Base-by-base conservation (phyloP, 2,888 invertebrate genomes). In the Caenorhabditis uteleia region DNA sequence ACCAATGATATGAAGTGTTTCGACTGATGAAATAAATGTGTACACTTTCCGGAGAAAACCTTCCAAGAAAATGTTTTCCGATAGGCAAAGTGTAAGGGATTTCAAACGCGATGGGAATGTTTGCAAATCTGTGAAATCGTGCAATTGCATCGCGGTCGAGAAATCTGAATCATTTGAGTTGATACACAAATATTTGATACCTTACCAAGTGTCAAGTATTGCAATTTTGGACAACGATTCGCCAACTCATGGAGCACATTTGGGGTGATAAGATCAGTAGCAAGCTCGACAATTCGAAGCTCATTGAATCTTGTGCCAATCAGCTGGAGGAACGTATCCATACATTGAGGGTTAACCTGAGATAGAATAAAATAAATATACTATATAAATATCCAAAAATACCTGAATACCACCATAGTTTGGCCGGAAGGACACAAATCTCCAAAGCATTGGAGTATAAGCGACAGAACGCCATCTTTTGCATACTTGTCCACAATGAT, bases 31-130 rank as follows among this genome's bases (percentile, higher is more conserved):
- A 82, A 99, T 94, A 83, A 97, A 98, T 85, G 97, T 97, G 86
- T 99, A 99, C 70, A 98, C 98, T 86, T 98, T 95, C 74, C 98
- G 87, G 93, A 99, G 95, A 84, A 99, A 98, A 14, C 98, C 98
- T 92, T 99, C 98, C 91, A 99, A 93, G 86, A 99, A 99, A 85
- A 99, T 99, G 70, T 98, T 95, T 85, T 98, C 98, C 2, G 74
- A 95, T 36, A 99, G 87, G 76, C 98, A 99, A 82, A 99, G 92
- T 84, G 93, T 93, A 86, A 95, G 88, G 85, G 94, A 95, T 42
- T 90, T 89, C 58, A 99, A 87, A 84, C 97, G 95, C 10, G 97
- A 95, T 2, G 98, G 98, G 84, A 99, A 99, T 18, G 94, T 92
- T 86, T 97, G 93, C 88, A 99, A 90, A 85, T 99, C 98, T 62